These are phyloP conservation scores for Myotis pilosus DNA, from an alignment of 2,797 vertebrate species.

Conservation along the genomic window DNA sequence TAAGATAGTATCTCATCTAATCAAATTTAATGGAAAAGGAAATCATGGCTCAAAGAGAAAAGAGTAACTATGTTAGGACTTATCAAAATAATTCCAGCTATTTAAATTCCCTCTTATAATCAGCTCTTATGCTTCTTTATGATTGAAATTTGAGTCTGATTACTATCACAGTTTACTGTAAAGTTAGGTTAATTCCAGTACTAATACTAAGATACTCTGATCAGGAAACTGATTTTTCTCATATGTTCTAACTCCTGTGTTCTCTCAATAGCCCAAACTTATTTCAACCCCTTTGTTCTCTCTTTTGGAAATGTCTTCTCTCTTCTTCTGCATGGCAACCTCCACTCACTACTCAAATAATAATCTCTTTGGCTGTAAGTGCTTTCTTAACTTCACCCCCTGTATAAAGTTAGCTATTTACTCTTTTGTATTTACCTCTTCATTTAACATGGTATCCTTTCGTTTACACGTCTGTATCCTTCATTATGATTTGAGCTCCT, in stretches of 20 bases:
- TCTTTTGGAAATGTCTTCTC: conserved; percentile 24
- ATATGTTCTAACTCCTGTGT: not conserved
- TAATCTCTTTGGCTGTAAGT: conserved; percentile 35
- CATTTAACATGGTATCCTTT: not conserved
- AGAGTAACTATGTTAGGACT: not conserved
- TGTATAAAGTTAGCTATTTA: conserved; percentile 9
- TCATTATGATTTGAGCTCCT: not conserved
- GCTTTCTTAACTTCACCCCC: not conserved
- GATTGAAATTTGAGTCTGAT: not conserved
- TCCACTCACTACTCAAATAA: not conserved
- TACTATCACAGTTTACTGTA: not conserved
- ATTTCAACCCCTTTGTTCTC: not conserved
- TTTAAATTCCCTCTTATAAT: conserved; percentile 15
- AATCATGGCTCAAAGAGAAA: not conserved
- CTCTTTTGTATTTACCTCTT: not conserved
- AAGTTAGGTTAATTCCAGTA: not conserved
- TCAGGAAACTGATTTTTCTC: conserved; percentile 7
- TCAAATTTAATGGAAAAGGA: conserved; percentile 25
- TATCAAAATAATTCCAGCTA: conserved; percentile 39
- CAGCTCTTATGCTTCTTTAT: conserved; percentile 24
- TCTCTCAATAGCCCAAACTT: not conserved
- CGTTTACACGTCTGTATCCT: not conserved
- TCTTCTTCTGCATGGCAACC: not conserved
- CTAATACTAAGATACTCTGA: not conserved
- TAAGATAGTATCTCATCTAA: conserved; percentile 8